Base-by-base conservation (phyloP, 1,140 invertebrate species). In the Anastrepha obliqua region DNA sequence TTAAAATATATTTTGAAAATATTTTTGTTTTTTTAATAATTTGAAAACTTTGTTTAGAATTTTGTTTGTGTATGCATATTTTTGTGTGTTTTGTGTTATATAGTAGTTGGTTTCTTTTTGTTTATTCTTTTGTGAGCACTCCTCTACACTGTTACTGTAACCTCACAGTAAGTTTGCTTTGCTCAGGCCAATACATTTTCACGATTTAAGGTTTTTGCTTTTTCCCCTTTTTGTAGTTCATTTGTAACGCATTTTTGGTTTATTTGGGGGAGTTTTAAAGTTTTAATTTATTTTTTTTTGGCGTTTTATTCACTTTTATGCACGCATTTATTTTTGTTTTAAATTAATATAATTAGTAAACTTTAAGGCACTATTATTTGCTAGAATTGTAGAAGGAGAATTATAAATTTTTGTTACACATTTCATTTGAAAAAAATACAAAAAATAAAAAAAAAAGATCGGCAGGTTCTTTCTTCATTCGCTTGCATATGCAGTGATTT, bases 221-320 rank as follows among this genome's bases (percentile, higher is more conserved):
- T 81, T 58, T 55, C 47, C 20, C 47, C 44, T 51, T 81, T 51
- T 81, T 81, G 74, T 58, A 20, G 47, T 81, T 81, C 70, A 55
- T 81, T 81, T 81, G 74, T 81, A 74, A 47, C 67, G 67, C 47
- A 55, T 81, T 51, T 51, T 70, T 70, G 20, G 39, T 74, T 74
- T 42, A 74, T 74, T 81, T 55, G 11, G 8, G 13, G 39, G 51
- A 55, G 15, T 62, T 62, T 62, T 62, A 2, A 15, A 62, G 4
- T 15, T 29, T 62, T 62, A 62, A 62, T 62, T 15, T 55, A 55
- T 55, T 55, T 55, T 55, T 55, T 55, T 2, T 2, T 2, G 11
- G 51, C 11, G 6, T 55, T 55, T 55, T 55, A 0, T 55, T 29
- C 29, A 29, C 29, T 29, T 29, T 29, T 29, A 29, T 29, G 29